These are phyloP conservation scores for Liolophura sinensis DNA, from an alignment of 1,140 invertebrate genomes.

Conservation along the genomic window DNA sequence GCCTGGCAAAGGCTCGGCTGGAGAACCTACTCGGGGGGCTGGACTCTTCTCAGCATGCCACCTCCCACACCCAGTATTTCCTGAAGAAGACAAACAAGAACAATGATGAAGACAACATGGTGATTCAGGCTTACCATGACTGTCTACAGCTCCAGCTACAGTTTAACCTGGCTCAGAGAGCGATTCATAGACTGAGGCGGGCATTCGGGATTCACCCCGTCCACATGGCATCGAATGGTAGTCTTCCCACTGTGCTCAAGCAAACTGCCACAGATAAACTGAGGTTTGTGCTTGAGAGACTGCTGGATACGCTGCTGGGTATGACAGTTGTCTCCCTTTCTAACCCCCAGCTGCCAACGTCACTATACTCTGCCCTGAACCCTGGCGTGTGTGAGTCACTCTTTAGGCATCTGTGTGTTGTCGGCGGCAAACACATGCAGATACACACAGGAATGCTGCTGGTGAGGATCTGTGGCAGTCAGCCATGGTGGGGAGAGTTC, in stretches of 20 bases:
- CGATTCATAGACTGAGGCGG: slow-evolving; percentile 71
- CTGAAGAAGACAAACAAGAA: slow-evolving; percentile 42
- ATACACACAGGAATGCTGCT: slow-evolving; percentile 72
- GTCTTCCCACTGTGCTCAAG: slow-evolving; percentile 30
- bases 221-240: too few relatives aligned
- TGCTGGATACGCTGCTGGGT: slow-evolving; percentile 76
- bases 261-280: slow-evolving; percentile 68
- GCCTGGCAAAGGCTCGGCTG: slow-evolving; percentile 73
- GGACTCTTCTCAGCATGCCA: slow-evolving; percentile 35
- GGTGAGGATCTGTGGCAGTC: slow-evolving; percentile 76
- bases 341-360: slow-evolving; percentile 49
- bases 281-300: slow-evolving; percentile 74
- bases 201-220: slow-evolving; percentile 43
- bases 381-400: slow-evolving; percentile 68
- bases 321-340: slow-evolving; percentile 61
- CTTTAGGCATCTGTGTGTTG: slow-evolving; percentile 72
- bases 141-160: slow-evolving; percentile 80
- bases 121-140: slow-evolving; percentile 79
- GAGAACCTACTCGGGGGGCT: slow-evolving; percentile 35
- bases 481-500: slow-evolving; percentile 87
- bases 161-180: slow-evolving; percentile 74
- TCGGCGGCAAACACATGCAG: slow-evolving; percentile 68
- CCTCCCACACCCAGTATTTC: slow-evolving; percentile 46
- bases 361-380: slow-evolving; percentile 61
- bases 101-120: slow-evolving; percentile 67